Base-by-base conservation (phyloP, 2,797 vertebrate species). In the Pagetopsis macropterus region DNA sequence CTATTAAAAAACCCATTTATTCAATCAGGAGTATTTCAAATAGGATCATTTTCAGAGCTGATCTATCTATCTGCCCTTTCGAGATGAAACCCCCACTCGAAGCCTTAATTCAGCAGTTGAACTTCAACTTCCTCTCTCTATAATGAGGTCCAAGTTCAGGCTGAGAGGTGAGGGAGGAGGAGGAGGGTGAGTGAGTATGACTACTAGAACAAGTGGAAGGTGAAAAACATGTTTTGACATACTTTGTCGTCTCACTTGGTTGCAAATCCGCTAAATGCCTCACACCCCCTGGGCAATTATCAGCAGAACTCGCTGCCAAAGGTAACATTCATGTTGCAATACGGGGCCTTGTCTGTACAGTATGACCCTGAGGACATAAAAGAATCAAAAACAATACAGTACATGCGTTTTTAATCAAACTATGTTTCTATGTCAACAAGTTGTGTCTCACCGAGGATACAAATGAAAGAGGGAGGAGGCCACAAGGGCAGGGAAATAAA, bases 251-350 rank as follows among this genome's bases (percentile, higher is more conserved):
- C 80, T 87, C 75, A 83, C 82, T 84, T 69, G 84, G 82, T 86
- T 89, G 76, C 77, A 87, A 87, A 86, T 87, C 84, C 82, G 85
- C 82, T 57, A 72, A 86, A 84, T 76, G 70, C 56, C 76, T 69
- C 64, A 91, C 88, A 86, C 89, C 89, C 83, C 88, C 87, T 90
- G 83, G 73, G 81, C 76, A 90, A 89, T 90, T 88, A 88, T 78
- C 72, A 78, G 75, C 67, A 55, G 49, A 65, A 82, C 79, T 79
- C 3, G 3, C 75, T 88, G 85, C 83, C 84, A 87, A 88, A 88
- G 85, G 83, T 87, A 86, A 86, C 75, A 79, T 67, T 83, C 50
- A 54, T 84, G 83, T 88, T 81, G 86, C 83, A 89, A 88, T 81
- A 65, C 71, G 65, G 33, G 40, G 62, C 57, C 49, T 58, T 68